Base-by-base conservation (phyloP, 2,797 vertebrate genomes). In the Tokudaia muenninki region DNA sequence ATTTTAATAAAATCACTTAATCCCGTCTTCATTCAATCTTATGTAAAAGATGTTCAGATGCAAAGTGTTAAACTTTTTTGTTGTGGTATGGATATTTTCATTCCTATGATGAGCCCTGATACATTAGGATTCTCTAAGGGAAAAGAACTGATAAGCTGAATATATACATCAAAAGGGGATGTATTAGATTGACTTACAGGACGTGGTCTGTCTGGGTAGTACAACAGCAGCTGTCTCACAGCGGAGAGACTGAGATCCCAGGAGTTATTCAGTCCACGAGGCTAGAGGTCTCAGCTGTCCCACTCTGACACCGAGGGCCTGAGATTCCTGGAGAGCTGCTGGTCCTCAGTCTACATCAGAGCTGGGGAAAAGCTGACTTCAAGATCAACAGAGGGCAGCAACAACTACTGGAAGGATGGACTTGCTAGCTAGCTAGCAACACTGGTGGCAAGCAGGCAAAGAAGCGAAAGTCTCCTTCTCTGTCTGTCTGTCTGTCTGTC, bases 1-100 rank as follows among this genome's bases (percentile, higher is more conserved):
- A 78, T 86, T 87, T 67, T n/a, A 80, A 55, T 75, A 24, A 59
- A 65, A 70, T 89, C 52, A 88, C 31, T 96, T 65, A 83, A 93
- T 8, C n/a, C 61, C 24, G 37, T 57, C 9, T 81, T 67, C 65
- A 63, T 44, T 82, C 44, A 88, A 77, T 7, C 24, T 61, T 75
- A 65, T 41, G 41, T 74, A 87, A 89, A 89, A 93, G 50, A 59
- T 26, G 24, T 72, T 77, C 41, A 93, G 70, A 70, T 80, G 19
- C 72, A 34, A 29, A 61, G 9, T 55, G 80, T 57, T 19, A 11
- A 61, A 79, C 9, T 16, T 89, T 59, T 22, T 72, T 55, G 14
- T 11, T 90, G 22, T 63, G 29, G 11, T 63, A 19, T 72, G 21
- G 84, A 70, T 57, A n/a, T 90, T 50, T 59, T 13, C 50, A 52